These are phyloP conservation scores for Mallotus villosus DNA, from an alignment of 2,797 vertebrate species.

Conservation along the genomic window DNA sequence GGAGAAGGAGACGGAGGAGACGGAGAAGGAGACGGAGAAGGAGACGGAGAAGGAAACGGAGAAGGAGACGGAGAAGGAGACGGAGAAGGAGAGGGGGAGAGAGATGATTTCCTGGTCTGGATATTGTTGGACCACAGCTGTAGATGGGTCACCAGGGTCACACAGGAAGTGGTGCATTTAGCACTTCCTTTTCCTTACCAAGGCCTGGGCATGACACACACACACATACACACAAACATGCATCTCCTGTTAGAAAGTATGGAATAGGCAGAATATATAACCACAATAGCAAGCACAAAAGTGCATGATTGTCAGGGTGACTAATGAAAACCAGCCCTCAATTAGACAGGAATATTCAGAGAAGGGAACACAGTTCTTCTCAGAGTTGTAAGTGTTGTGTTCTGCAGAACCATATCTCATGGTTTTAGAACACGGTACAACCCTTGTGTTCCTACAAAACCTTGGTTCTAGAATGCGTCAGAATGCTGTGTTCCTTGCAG, in stretches of 20 bases:
- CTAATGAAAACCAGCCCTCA: constrained; percentile 44
- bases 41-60: constrained; percentile 24
- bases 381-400: constrained; percentile 2
- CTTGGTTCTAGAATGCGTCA: constrained; percentile 30
- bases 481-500: constrained; percentile 37
- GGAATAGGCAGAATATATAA: constrained; percentile 23
- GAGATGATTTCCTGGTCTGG: constrained; percentile 42
- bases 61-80: constrained; percentile 10
- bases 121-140: constrained; percentile 59
- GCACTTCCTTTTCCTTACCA: constrained; percentile 54
- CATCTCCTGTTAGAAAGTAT: constrained; percentile 21
- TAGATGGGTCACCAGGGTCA: constrained; percentile 40
- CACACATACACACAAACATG: constrained; percentile 19
- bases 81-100: constrained; percentile 21
- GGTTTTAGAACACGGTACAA: constrained; percentile 19
- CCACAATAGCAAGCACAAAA: constrained; percentile 43
- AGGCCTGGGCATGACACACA: constrained; percentile 25
- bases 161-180: constrained; percentile 64
- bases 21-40: too few relatives aligned
- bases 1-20: constrained; percentile 9
- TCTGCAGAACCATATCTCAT: constrained; percentile 1
- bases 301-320: constrained; percentile 54
- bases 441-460: constrained; percentile 39
- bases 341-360: constrained; percentile 49
- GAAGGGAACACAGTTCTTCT: constrained; percentile 37